Evolutionary conservation across 2,888 invertebrate species (phyloP).

Genomic region (Dysmachus trigonus): DNA sequence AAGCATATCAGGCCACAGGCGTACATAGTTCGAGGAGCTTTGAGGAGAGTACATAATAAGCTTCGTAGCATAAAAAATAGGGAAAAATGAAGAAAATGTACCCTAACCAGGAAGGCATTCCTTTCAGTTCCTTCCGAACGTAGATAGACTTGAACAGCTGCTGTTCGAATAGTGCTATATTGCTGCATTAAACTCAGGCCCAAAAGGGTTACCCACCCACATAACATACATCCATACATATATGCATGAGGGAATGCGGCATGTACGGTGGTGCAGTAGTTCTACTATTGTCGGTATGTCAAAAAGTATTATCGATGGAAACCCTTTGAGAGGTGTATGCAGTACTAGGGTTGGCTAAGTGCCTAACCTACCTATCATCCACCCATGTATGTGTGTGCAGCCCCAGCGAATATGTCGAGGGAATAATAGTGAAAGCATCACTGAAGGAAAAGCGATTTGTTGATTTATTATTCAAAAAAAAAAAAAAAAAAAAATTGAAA

Average conservation of each 20-base stretch:
- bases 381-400: not conserved
- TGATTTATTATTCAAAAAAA: not conserved
- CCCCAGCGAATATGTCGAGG: not conserved
- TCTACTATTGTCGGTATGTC: not conserved
- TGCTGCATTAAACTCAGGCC: not conserved
- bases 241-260: not conserved
- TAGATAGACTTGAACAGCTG: not conserved
- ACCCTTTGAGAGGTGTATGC: not conserved
- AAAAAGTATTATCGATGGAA: not conserved
- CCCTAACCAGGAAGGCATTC: not conserved
- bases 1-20: conserved; percentile 16
- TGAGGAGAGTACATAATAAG: not conserved
- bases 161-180: not conserved
- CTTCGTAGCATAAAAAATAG: not conserved
- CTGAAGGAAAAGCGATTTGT: not conserved
- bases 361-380: not conserved
- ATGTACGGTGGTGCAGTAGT: not conserved
- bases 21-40: not conserved
- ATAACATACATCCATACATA: no score
- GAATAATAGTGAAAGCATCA: not conserved
- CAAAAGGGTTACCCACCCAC: not conserved
- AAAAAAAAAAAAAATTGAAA: no score
- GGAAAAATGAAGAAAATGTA: not conserved
- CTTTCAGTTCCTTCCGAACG: not conserved
- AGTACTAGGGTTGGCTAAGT: not conserved